Evolutionary conservation across 2,888 invertebrate species (phyloP).

Genomic region (Cacoxenus indagator): DNA sequence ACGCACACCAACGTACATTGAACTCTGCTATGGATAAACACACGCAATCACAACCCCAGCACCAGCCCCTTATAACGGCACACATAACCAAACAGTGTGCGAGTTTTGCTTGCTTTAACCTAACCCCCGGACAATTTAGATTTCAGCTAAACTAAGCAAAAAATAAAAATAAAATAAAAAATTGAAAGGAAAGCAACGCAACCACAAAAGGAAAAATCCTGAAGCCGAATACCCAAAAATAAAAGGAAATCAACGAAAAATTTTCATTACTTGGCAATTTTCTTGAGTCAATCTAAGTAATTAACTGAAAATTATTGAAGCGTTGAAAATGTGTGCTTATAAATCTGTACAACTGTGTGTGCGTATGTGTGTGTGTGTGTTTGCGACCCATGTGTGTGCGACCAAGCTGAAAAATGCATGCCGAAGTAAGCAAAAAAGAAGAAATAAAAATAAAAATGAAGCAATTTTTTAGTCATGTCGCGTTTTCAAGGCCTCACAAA

Average conservation of each 20-base stretch:
- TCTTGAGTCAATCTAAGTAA: slow-evolving; percentile 18
- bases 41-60: slow-evolving; percentile 15
- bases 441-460: not conserved
- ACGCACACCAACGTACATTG: slow-evolving; percentile 48
- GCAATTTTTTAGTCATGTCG: slow-evolving; percentile 4
- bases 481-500: slow-evolving; percentile 56
- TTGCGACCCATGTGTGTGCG: slow-evolving; percentile 28
- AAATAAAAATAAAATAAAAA: not conserved
- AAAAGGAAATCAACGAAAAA: slow-evolving; percentile 9
- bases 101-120: slow-evolving; percentile 18
- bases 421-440: not conserved
- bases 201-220: not conserved
- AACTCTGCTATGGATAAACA: slow-evolving; percentile 34
- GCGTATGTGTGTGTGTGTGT: slow-evolving; percentile 33
- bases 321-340: slow-evolving; percentile 7
- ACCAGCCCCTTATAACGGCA: too few species aligned
- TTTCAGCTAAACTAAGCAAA: slow-evolving; percentile 1
- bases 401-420: not conserved
- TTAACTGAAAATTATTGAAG: slow-evolving; percentile 19
- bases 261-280: slow-evolving; percentile 19
- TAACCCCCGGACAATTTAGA: not conserved
- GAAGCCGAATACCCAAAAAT: not conserved
- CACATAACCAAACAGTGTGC: slow-evolving; percentile 12
- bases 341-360: not conserved
- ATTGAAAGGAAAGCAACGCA: not conserved